Conservation (phyloP, 92 coral and sea anemone genomes). For the Diadumene lineata region DNA sequence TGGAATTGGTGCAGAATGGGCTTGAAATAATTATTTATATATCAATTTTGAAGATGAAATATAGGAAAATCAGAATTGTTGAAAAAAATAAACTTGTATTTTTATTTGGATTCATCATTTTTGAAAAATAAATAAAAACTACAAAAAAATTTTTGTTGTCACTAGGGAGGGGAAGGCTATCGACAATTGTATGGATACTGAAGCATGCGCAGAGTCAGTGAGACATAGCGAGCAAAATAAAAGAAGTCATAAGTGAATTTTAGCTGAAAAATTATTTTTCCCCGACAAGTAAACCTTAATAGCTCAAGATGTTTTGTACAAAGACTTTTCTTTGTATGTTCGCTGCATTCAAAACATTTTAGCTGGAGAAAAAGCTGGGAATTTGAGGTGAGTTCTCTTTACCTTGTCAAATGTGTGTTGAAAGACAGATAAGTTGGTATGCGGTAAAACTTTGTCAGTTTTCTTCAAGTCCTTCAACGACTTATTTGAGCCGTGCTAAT, state of each 20-base stretch:
- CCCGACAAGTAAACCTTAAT: neutral
- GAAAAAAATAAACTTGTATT: neutral
- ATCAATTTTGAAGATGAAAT: too few species aligned
- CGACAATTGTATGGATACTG: neutral
- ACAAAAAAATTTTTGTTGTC: too few species aligned
- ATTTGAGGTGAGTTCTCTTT: slow-evolving; percentile 2
- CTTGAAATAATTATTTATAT: too few species aligned
- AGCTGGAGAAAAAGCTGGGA: neutral
- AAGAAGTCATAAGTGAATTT: slow-evolving; percentile 1
- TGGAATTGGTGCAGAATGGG: too few species aligned
- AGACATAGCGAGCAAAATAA: slow-evolving; percentile 7
- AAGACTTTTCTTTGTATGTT: neutral
- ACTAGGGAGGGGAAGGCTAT: slow-evolving; percentile 11
- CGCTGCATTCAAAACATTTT: neutral
- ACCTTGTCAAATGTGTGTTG: neutral
- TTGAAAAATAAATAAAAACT: too few species aligned
- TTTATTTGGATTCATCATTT: neutral
- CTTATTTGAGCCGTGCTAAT: neutral
- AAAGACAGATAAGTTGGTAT: neutral
- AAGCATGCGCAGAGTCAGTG: slow-evolving; percentile 25
- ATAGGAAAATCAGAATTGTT: neutral
- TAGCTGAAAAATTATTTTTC: neutral
- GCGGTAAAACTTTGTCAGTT: neutral
- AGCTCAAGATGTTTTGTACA: neutral
- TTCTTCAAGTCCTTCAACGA: neutral